These are phyloP conservation scores for Hyposoter didymator DNA, from an alignment of 2,888 invertebrate species.

Conservation along the genomic window DNA sequence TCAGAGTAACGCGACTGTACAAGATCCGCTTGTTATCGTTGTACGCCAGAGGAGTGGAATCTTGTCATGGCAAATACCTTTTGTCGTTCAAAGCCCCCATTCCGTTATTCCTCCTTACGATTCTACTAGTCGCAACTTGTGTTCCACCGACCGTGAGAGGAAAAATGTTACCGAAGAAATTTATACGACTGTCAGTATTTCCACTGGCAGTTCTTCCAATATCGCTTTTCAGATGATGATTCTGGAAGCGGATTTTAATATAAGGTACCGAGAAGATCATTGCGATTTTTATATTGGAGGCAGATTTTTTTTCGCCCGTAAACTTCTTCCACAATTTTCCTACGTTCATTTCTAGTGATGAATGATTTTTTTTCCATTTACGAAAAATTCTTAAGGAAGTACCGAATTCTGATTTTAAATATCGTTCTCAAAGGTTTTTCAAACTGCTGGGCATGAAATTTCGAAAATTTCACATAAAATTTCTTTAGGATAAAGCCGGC, in stretches of 20 bases:
- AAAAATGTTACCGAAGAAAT: conserved; percentile 78
- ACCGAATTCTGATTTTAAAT: background rate
- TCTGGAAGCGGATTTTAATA: conserved; percentile 86
- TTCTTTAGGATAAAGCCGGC: no score
- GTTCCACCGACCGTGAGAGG: conserved; percentile 85
- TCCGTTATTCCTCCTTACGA: conserved; percentile 72
- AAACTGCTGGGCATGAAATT: no score
- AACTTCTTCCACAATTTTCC: background rate
- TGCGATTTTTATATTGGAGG: background rate
- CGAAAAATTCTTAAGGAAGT: background rate
- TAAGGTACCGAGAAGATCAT: conserved; percentile 80
- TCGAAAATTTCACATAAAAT: no score
- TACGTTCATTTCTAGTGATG: background rate
- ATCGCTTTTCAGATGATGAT: conserved; percentile 80
- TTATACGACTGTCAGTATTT: conserved; percentile 88
- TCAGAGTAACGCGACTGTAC: conserved; percentile 84
- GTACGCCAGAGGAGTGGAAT: conserved; percentile 91
- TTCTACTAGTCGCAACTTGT: conserved; percentile 86
- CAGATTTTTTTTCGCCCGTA: background rate
- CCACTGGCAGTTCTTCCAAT: conserved; percentile 87
- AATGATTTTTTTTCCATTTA: background rate
- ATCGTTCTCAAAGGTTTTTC: no score
- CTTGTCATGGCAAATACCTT: conserved; percentile 92
- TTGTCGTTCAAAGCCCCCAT: conserved; percentile 85
- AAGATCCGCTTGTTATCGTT: conserved; percentile 90